phyloP scores from a whole-genome alignment of 2,888 invertebrate species.

The Gymnocheta viridis region DNA sequence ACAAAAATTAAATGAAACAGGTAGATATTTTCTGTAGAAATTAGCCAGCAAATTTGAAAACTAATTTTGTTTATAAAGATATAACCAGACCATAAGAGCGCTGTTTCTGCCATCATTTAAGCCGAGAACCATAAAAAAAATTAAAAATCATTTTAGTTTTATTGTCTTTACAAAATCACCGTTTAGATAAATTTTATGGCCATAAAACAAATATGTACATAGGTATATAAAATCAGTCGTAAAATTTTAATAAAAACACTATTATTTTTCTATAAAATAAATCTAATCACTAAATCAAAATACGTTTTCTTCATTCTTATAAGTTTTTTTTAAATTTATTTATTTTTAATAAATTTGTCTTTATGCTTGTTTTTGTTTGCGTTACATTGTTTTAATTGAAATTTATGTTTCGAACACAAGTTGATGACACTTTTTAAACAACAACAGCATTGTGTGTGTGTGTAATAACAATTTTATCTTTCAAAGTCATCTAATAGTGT shows the following conservation, averaged over 20 bases:
- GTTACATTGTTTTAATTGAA: slow-evolving; percentile 59
- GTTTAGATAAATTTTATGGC: background rate
- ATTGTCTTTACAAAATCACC: background rate
- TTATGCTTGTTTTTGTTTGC: background rate
- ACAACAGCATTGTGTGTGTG: background rate
- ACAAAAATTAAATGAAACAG: no score
- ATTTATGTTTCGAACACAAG: slow-evolving; percentile 63
- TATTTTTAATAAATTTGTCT: slow-evolving; percentile 56
- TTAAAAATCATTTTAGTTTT: background rate
- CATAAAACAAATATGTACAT: slow-evolving; percentile 11
- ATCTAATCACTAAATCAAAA: slow-evolving; percentile 23
- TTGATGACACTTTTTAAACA: slow-evolving; percentile 57
- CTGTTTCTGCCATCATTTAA: background rate
- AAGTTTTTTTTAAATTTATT: background rate
- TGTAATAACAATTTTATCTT: slow-evolving; percentile 35
- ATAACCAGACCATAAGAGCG: background rate
- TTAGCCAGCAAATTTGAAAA: no score
- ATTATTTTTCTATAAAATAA: slow-evolving; percentile 8
- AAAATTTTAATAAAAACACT: background rate
- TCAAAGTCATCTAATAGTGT: slow-evolving; percentile 41
- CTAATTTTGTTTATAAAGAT: background rate
- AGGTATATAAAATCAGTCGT: no score
- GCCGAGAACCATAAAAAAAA: background rate
- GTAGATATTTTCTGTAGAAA: no score
- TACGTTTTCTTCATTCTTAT: background rate